Evolutionary conservation across 2,888 invertebrate genomes (phyloP), one percentile per base, ranked within the genome.

Genomic region (Dolichopus griseipennis): DNA sequence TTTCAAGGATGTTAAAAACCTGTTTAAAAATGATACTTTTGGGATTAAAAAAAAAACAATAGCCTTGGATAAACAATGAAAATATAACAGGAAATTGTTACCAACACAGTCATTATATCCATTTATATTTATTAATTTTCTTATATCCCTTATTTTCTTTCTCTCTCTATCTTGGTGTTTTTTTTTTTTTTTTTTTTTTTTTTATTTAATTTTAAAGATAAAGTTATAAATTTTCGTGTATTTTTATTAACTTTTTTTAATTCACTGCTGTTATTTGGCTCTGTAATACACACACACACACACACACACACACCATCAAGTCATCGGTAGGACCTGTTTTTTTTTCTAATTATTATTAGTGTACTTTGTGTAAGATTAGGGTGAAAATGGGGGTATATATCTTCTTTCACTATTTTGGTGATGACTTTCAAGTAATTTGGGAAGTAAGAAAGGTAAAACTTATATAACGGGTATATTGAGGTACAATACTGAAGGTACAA

Each of bases 161-260:
- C 37, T 37, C 34, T 43, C 7, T 43, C 3, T 43, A 43, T 43
- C 7, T 8, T 37, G 6, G 7, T 37, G 6, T 37, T 37, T 10
- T 37, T 52, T 18, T 52, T 15, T 12, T 52, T 1, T 52, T 12
- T 52, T 52, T n/a, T 2, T 52, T 15, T 52, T 15, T 52, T n/a
- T 52, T 15, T 52, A 52, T 52, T 9, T 18, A 12, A n/a, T 12
- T 52, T 18, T 18, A 52, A 15, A 41, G 18, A 52, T 52, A 52
- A 52, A 52, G 52, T 52, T 52, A 52, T 52, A 52, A 52, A 52
- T 52, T 52, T 52, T 52, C n/a, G 6, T n/a, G n/a, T 52, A 52
- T 52, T 18, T 52, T 52, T 27, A 27, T 27, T 52, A 18, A 12
- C n/a, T 9, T 52, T 9, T 52, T 52, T 52, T 52, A 6, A 12